These are phyloP conservation scores for Diaphora mendica DNA, from an alignment of 2,888 invertebrate genomes.

Conservation along the genomic window DNA sequence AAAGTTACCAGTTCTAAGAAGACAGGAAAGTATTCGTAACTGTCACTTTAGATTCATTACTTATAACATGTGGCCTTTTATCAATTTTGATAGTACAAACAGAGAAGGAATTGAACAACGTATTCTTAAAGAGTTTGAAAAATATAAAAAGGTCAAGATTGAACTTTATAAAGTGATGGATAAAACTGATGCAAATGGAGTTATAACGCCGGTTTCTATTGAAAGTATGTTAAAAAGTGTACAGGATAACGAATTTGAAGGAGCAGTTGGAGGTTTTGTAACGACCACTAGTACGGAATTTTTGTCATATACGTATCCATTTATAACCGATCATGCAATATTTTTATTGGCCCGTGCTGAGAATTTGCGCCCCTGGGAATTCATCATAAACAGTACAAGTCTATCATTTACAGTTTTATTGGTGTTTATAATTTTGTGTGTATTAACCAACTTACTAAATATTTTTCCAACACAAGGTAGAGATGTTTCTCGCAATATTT, in stretches of 20 bases:
- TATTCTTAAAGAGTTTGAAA: slow-evolving; percentile 44
- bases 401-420: slow-evolving; percentile 23
- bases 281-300: background rate
- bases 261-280: slow-evolving; percentile 35
- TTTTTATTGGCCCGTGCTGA: slow-evolving; percentile 36
- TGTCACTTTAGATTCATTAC: slow-evolving; percentile 48
- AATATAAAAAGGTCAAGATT: slow-evolving; percentile 41
- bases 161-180: slow-evolving; percentile 44
- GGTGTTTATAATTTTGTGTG: slow-evolving; percentile 47
- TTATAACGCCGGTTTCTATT: background rate
- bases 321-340: slow-evolving; percentile 35
- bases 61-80: slow-evolving; percentile 53
- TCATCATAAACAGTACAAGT: slow-evolving; percentile 25
- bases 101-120: slow-evolving; percentile 48
- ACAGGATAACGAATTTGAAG: slow-evolving; percentile 49
- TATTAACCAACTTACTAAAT: slow-evolving; percentile 36
- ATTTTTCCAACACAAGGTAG: slow-evolving; percentile 44
- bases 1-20: slow-evolving; percentile 3
- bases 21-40: slow-evolving; percentile 20
- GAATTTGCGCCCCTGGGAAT: slow-evolving; percentile 38
- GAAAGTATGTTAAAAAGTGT: slow-evolving; percentile 45
- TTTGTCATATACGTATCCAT: slow-evolving; percentile 47
- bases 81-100: slow-evolving; percentile 43
- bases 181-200: slow-evolving; percentile 18
- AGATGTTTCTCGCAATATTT: slow-evolving; percentile 44